Evolutionary conservation across 2,888 invertebrate genomes (phyloP), one percentile per base, ranked within the genome.

Genomic region (Oeneis ivallda): DNA sequence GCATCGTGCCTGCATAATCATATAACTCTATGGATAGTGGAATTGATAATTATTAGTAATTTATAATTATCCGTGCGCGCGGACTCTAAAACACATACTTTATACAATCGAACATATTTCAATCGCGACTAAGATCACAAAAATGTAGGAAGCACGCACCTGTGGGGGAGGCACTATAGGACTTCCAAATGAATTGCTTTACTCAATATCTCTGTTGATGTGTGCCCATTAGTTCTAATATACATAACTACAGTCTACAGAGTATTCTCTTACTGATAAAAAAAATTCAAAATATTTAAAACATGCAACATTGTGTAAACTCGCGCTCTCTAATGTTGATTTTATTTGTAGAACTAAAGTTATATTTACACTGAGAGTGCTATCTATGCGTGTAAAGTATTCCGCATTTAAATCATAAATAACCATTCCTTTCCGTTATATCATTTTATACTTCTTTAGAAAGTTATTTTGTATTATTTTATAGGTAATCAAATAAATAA

Each of bases 351-450:
- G 15, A 13, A 34, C 11, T 56, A 34, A 49, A 37, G 34, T 19
- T 19, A 32, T 62, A 32, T 37, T 39, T 56, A 15, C 56, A 56
- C 13, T 8, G 45, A 32, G 49, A 54, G 56, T 41, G 39, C 19
- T 17, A 34, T 34, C 6, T 6, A 15, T n/a, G 45, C 34, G 32
- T 59, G 50, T 61, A 52, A 52, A 50, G 43, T 41, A 37, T 68
- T 52, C 63, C 71, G 84, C 84, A 85, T 86, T 87, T 86, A 85
- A 50, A 80, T 76, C 13, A 54, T 54, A 53, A 50, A 50, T 71
- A 78, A 82, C 81, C 85, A 88, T 89, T 89, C 87, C 88, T 83
- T 63, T 67, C 43, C 45, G 58, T 67, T 62, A 58, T 67, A 66
- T 69, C 70, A 69, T 65, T 74, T 70, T 71, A 65, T 73, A 68